Percentiles rank a stretch among this genome's conserved stretches.
These are phyloP conservation scores for Xiphorhynchus erythropygius DNA, from an alignment of 2,797 vertebrate genomes.

Conservation along the genomic window DNA sequence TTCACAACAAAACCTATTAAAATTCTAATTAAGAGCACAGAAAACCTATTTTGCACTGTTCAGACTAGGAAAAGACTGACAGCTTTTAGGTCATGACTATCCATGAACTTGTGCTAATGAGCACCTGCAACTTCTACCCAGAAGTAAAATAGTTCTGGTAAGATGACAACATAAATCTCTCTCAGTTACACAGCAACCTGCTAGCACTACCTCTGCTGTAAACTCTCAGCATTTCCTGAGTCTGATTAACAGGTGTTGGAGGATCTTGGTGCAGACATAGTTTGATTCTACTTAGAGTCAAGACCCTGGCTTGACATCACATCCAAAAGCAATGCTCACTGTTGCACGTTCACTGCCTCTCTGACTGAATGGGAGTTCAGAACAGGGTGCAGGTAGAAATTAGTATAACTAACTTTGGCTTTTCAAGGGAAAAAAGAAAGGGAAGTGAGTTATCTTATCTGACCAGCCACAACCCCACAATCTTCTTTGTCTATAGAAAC, in stretches of 20 bases:
- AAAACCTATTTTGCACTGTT: not conserved
- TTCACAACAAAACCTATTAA: not conserved
- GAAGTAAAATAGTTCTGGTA: not conserved
- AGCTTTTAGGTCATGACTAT: not conserved
- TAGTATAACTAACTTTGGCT: not conserved
- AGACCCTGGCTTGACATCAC: not conserved
- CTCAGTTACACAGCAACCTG: not conserved
- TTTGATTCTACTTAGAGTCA: not conserved
- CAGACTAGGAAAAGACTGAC: not conserved
- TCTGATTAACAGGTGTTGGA: not conserved
- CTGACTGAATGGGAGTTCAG: not conserved
- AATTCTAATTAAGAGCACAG: not conserved
- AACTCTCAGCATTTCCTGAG: constrained; percentile 4
- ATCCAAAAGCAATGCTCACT: not conserved
- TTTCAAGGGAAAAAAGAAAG: not conserved
- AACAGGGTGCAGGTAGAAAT: not conserved
- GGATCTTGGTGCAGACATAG: not conserved
- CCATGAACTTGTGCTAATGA: not conserved
- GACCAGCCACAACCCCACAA: not conserved
- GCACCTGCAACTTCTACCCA: not conserved
- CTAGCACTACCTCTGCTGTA: not conserved
- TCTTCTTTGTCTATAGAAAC: not conserved
- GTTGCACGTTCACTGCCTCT: not conserved
- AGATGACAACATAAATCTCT: not conserved
- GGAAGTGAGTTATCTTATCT: not conserved